Evolutionary conservation across 2,888 invertebrate genomes (phyloP).

Genomic region (Oscheius sp.): DNA sequence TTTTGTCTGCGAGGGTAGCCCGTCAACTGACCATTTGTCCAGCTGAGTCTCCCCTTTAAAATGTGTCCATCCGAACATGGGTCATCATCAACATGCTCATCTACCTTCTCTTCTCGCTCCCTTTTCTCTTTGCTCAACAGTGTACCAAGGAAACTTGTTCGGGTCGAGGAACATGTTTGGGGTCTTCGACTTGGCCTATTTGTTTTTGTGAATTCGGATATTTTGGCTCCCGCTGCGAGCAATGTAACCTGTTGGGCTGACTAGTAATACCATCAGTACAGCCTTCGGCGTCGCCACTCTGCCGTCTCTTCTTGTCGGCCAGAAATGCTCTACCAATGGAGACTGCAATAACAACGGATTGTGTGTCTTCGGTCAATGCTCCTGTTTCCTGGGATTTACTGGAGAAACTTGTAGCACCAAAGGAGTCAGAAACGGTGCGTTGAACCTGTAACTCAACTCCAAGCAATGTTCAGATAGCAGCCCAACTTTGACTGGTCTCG

Average conservation of each 20-base stretch:
- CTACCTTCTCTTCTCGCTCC: neutral
- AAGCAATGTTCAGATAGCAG: neutral
- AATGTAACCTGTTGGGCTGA: conserved; percentile 24
- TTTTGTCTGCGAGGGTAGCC: neutral
- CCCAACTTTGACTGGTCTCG: neutral
- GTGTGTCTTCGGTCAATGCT: conserved; percentile 30
- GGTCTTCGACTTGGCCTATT: conserved; percentile 45
- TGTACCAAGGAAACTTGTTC: conserved; percentile 46
- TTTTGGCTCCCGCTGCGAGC: conserved; percentile 60
- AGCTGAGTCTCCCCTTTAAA: conserved; percentile 23
- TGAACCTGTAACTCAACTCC: too few relatives aligned
- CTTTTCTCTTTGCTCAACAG: neutral
- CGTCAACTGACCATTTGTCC: conserved; percentile 20
- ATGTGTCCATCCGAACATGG: neutral
- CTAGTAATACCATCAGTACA: neutral
- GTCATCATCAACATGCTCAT: conserved; percentile 18
- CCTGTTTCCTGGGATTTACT: conserved; percentile 29
- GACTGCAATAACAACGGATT: conserved; percentile 30
- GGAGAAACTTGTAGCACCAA: conserved; percentile 26
- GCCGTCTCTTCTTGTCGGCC: neutral
- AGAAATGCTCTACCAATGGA: conserved; percentile 8
- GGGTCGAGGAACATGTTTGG: conserved; percentile 57
- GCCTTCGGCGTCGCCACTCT: neutral
- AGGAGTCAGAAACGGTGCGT: neutral
- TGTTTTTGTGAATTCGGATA: conserved; percentile 65